Base-by-base conservation (phyloP, 2,113 vertebrate genomes). In the Microtus pennsylvanicus region DNA sequence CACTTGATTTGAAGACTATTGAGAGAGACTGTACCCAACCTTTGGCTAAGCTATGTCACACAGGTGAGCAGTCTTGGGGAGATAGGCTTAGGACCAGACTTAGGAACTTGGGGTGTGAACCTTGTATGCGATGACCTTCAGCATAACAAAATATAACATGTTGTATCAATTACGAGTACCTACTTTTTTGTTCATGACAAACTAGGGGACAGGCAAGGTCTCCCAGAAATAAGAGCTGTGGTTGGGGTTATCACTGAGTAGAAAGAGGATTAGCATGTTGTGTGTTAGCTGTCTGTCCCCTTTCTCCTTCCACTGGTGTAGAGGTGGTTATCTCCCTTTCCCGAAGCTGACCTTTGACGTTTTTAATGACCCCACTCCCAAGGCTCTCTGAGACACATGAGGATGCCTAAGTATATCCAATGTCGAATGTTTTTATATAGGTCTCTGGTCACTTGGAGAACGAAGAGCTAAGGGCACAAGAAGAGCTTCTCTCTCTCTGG, bases 351-450 rank as follows among this genome's bases (percentile, higher is more conserved):
- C 16, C 50, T 13, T 30, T 45, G 10, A 52, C 16, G 5, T 35
- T 28, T 24, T 21, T 52, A 77, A 35, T 4, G 13, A 50, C 28
- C 61, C 38, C 50, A 21, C 67, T 50, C 26, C 38, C 30, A 22
- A 28, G 58, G 61, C 22, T 35, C 42, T 3, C 19, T 67, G 28
- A 2, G 3, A 33, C 28, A 50, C 76, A 35, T 30, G 3, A 9
- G 0, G 12, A 19, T 17, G 14, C 13, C 90, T 35, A 11, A 13
- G 4, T 14, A 1, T 26, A 0, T 69, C 24, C 33, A 45, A 3
- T 35, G n/a, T 52, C 72, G n/a, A 14, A 8, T 8, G n/a, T 10
- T 22, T 26, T 65, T 26, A 7, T 42, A 30, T 10, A 3, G 16
- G 22, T 38, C 67, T 61, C 72, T 21, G 52, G 76, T 61, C 63